Evolutionary conservation across 1,140 invertebrate genomes (phyloP).

Genomic region (Gerris buenoi): DNA sequence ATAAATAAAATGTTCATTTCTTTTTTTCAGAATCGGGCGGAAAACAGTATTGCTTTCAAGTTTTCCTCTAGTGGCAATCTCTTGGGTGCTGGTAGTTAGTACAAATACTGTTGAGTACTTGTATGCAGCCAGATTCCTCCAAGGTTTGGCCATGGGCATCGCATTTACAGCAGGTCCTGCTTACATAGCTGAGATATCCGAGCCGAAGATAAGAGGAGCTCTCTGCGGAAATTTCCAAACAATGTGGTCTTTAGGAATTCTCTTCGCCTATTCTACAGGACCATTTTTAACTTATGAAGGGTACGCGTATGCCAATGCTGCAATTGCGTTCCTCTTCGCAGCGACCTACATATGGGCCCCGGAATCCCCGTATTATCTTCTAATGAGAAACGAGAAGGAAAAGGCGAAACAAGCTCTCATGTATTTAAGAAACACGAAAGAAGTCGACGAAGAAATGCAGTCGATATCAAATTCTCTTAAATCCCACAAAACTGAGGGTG

Average conservation of each 20-base stretch:
- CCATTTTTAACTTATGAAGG: constrained; percentile 49
- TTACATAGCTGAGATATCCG: constrained; percentile 68
- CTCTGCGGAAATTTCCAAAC: constrained; percentile 63
- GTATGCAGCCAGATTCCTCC: constrained; percentile 20
- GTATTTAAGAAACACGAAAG: constrained; percentile 16
- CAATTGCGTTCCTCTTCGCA: neutral
- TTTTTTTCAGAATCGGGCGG: constrained; percentile 16
- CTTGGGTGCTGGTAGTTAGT: constrained; percentile 43
- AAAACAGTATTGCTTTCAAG: constrained; percentile 44
- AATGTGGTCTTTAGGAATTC: constrained; percentile 58
- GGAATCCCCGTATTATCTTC: constrained; percentile 59
- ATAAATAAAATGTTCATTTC: neutral
- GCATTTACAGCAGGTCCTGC: constrained; percentile 62
- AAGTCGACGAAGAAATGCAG: constrained; percentile 16
- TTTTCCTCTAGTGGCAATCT: constrained; percentile 52
- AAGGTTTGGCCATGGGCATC: constrained; percentile 53
- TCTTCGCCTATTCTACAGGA: constrained; percentile 60
- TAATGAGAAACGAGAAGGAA: constrained; percentile 26
- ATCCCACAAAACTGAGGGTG: constrained; percentile 11
- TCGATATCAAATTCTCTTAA: constrained; percentile 13
- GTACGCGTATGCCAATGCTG: constrained; percentile 43
- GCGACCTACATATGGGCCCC: constrained; percentile 50
- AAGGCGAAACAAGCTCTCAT: constrained; percentile 13
- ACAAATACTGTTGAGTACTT: constrained; percentile 36
- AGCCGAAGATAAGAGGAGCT: constrained; percentile 21